Evolutionary conservation across 35 echinoderm and acorn worm species (phyloP), one percentile per base, ranked within the genome.

Genomic region (Acanthaster planci): DNA sequence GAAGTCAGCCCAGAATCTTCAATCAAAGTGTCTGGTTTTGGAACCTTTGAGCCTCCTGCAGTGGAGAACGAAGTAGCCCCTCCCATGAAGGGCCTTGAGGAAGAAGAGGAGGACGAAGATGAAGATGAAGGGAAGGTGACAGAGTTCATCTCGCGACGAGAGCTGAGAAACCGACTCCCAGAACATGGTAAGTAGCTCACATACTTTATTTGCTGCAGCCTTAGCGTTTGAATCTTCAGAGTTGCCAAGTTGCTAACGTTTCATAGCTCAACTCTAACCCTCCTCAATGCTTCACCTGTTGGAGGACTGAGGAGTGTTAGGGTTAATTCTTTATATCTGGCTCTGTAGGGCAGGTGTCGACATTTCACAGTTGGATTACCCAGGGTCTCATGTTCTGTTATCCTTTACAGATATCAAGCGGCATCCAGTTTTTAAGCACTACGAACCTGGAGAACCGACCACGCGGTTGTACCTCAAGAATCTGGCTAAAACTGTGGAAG

Each of bases 401-500:
- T 81, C 55, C 37, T 52, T 83, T 80, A 5, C 78, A 99, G 96
- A 99, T 76, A 94, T 94, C 82, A 88, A 89, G 29, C 87, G 64
- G 27, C 88, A 91, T 81, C 91, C 96, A 31, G 86, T 93, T 8
- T 99, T 91, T 64, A 99, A 99, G 86, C 90, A 72, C 19, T 99
- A 99, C 67, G 85, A 85, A 23, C 52, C 89, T 21, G 96, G 96
- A 51, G 96, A 99, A 80, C 96, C 92, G 35, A 99, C 88, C 31
- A 89, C 92, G 17, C 86, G 96, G 40, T 79, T 99, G 19, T 99
- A 94, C 78, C 76, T 99, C 21, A 99, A 99, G 67, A 99, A 99
- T 35, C 55, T 99, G 10, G 76, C 89, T 54, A 99, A 99, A 68
- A 92, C 93, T 59, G 82, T 91, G 7, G 96, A 99, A 51, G 92